phyloP scores from a whole-genome alignment of 1,140 invertebrate genomes.

The Olivierus martensii region DNA sequence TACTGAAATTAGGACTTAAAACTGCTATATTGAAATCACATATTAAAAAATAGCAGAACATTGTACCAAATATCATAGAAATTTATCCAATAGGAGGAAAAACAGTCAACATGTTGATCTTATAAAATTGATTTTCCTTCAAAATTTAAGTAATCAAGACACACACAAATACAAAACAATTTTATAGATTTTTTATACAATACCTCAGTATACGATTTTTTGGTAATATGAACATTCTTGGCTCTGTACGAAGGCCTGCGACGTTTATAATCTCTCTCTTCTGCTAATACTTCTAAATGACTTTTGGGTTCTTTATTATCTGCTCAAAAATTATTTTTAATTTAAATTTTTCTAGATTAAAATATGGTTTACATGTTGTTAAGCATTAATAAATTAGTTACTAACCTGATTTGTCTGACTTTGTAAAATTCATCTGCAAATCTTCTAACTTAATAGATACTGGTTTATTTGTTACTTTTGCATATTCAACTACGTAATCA shows the following conservation, averaged over 20 bases:
- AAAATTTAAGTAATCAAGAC: no score
- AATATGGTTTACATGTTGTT: background rate
- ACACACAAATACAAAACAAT: no score
- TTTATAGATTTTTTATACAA: no score
- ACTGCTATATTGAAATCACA: no score
- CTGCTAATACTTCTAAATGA: constrained; percentile 23
- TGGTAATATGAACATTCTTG: constrained; percentile 31
- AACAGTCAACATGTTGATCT: no score
- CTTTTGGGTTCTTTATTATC: constrained; percentile 17
- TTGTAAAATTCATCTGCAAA: constrained; percentile 23
- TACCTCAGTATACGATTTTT: constrained; percentile 31
- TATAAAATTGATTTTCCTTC: no score
- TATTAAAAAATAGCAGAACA: no score
- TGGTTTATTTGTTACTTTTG: constrained; percentile 18
- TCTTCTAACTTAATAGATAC: constrained; percentile 21
- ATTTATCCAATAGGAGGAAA: no score
- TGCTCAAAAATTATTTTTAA: constrained; percentile 2
- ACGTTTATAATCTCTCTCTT: constrained; percentile 27
- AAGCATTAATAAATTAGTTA: background rate
- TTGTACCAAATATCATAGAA: no score
- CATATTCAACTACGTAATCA: constrained; percentile 21
- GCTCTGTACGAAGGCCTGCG: constrained; percentile 28
- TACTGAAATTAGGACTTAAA: no score
- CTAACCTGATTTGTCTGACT: constrained; percentile 21
- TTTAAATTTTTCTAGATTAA: background rate